Evolutionary conservation across 2,113 vertebrate genomes (phyloP), one percentile per base, ranked within the genome.

Genomic region (Takifugu bimaculatus): DNA sequence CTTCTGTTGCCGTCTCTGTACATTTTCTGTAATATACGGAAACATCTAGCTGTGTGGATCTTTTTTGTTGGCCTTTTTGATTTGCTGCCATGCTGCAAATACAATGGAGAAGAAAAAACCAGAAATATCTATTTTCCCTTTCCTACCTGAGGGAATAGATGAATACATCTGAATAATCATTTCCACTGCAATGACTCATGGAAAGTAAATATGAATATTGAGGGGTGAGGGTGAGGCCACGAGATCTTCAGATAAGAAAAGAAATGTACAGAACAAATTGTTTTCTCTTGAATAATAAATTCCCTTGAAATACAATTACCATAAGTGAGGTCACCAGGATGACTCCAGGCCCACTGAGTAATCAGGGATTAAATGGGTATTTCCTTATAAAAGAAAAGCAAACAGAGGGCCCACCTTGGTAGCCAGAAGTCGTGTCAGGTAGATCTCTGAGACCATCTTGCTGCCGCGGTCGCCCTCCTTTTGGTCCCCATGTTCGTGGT

Each of bases 401-500:
- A 20, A 20, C 14, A 25, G 9, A 3, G 14, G 57, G 9, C 44
- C 20, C 88, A 99, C 97, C 94, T 99, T 99, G 13, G 97, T 99
- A 57, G 97, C 96, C 70, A 99, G 84, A 4, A 99, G 88, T n/a
- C 97, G 88, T 2, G 97, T 99, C 87, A 99, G 86, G 74, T 98
- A 99, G 88, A 99, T 99, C 81, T 99, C 97, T 0, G 97, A 99
- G 63, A 99, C 96, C 97, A 99, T 99, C 90, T 99, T 99, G 92
- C 95, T 98, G 35, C 97, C 97, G 2, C 97, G 90, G 79, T 99
- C 97, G 0, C 97, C 97, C 72, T 99, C 97, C 79, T 98, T 98
- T 86, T 99, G 97, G 90, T 99, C 97, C 5, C 95, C 95, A 0
- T 99, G 97, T 54, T 99, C 97, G 0, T 98, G 97, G 83, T 98